phyloP scores from a whole-genome alignment of 2,797 vertebrate species.

The Gallinago solitaria region DNA sequence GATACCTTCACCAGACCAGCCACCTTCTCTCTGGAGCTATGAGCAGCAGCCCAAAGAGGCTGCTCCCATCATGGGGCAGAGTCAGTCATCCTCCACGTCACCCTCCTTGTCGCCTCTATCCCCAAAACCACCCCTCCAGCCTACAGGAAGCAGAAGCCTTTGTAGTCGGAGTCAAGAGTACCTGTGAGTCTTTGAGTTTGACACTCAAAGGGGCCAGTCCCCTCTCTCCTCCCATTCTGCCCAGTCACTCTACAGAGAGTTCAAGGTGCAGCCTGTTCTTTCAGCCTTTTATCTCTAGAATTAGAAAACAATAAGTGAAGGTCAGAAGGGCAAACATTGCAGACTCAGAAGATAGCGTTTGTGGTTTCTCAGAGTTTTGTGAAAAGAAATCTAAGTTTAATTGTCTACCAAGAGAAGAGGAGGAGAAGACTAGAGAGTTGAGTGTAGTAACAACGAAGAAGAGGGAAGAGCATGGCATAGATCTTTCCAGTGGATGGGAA shows the following conservation, averaged over 20 bases:
- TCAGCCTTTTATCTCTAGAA: neutral
- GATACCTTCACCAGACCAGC: constrained; percentile 75
- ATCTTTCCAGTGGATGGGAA: neutral
- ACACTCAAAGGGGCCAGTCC: neutral
- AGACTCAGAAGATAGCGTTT: neutral
- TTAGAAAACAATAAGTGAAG: neutral
- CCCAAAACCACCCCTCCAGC: constrained; percentile 77
- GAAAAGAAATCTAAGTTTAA: neutral
- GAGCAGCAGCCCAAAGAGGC: constrained; percentile 79
- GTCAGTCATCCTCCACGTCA: constrained; percentile 76
- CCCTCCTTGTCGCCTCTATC: constrained; percentile 73
- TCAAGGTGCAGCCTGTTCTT: neutral
- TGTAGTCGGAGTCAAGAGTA: constrained; percentile 73
- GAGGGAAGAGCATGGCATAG: neutral
- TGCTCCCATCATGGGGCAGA: constrained; percentile 53
- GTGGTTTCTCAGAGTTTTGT: neutral
- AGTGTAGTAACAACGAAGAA: neutral
- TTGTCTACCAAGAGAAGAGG: neutral
- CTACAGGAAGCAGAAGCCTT: constrained; percentile 68
- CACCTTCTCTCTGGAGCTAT: constrained; percentile 81
- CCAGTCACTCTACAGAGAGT: neutral
- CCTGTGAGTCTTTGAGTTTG: constrained; percentile 75
- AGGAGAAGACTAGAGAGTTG: neutral
- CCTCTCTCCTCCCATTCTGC: neutral
- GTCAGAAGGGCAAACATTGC: neutral